Evolutionary conservation across 2,797 vertebrate species (phyloP).

Genomic region (Taenioides sp.): DNA sequence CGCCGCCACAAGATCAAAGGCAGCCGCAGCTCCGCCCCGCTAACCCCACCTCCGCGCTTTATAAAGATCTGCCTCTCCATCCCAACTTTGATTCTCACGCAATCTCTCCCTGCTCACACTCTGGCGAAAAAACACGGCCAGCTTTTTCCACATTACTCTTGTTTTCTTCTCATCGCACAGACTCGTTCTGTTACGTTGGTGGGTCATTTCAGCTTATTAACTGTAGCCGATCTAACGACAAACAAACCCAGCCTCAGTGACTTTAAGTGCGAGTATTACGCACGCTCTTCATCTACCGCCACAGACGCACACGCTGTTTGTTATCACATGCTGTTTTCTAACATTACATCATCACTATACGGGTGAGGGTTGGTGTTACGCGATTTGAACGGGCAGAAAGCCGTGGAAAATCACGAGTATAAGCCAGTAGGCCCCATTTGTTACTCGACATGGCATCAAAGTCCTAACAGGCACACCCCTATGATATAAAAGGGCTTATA

Average conservation of each 20-base stretch:
- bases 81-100: constrained; percentile 80
- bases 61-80: constrained; percentile 81
- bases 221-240: not conserved
- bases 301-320: not conserved
- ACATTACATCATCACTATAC: constrained; percentile 3
- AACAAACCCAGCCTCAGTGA: not conserved
- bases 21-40: constrained; percentile 80
- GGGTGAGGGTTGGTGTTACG: not conserved
- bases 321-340: not conserved
- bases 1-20: constrained; percentile 95
- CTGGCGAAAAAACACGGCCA: constrained; percentile 28
- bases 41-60: constrained; percentile 84
- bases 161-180: not conserved
- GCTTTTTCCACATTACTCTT: constrained; percentile 7
- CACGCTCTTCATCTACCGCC: not conserved
- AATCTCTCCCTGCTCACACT: constrained; percentile 53
- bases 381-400: not conserved
- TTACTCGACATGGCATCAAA: constrained; percentile 12
- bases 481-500: not conserved
- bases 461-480: not conserved
- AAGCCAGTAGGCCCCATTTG: not conserved
- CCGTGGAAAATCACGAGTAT: constrained; percentile 14
- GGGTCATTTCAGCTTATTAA: not conserved
- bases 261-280: not conserved
- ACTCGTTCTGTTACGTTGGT: constrained; percentile 7